These are phyloP conservation scores for Anthopleura sola DNA, from an alignment of 64 coral and sea anemone species.

Conservation along the genomic window DNA sequence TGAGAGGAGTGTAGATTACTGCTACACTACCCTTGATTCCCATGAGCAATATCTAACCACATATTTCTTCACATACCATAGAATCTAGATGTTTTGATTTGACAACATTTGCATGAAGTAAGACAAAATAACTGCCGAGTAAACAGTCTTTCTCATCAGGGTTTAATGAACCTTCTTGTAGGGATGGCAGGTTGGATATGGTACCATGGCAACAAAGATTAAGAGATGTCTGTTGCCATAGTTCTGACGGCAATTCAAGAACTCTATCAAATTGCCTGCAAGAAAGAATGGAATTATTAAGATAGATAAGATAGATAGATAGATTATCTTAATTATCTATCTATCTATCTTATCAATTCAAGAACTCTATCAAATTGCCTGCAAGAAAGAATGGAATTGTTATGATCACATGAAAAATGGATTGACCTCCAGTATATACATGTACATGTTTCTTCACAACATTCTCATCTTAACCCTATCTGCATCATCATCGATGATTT, in stretches of 20 bases:
- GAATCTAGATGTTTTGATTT: slow-evolving; percentile 1
- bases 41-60: not conserved
- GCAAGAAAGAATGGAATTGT: not conserved
- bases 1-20: no score
- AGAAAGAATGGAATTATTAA: not conserved
- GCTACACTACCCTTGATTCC: no score
- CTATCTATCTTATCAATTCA: no score
- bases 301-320: no score
- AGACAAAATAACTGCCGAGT: slow-evolving; percentile 43
- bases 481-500: not conserved
- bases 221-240: slow-evolving; percentile 41
- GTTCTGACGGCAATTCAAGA: slow-evolving; percentile 62
- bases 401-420: no score
- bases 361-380: slow-evolving; percentile 57
- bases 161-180: slow-evolving; percentile 44
- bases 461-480: not conserved
- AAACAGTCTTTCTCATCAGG: slow-evolving; percentile 48
- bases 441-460: not conserved
- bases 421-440: not conserved
- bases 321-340: no score
- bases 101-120: slow-evolving; percentile 4
- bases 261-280: slow-evolving; percentile 49
- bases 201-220: slow-evolving; percentile 66
- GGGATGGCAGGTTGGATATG: slow-evolving; percentile 13
- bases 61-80: not conserved